These are phyloP conservation scores for Drosophila azteca DNA, from an alignment of 1,140 invertebrate genomes.

Conservation along the genomic window DNA sequence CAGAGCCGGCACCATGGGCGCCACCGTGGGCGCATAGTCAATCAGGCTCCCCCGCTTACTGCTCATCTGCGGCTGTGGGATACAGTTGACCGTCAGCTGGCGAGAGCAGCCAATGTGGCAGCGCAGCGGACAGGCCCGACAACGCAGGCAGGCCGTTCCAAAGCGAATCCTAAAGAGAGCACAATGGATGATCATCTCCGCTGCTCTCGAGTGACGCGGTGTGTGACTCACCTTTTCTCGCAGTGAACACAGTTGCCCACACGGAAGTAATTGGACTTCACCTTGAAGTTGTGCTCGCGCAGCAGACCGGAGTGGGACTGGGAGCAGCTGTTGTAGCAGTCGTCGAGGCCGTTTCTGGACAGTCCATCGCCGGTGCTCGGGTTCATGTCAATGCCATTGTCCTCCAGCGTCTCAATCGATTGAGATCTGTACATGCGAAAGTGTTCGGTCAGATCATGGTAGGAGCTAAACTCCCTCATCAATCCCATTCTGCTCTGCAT, in stretches of 20 bases:
- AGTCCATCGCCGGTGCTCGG: slow-evolving; percentile 46
- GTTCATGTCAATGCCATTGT: slow-evolving; percentile 59
- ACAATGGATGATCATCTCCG: too few relatives aligned
- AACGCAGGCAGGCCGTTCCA: slow-evolving; percentile 87
- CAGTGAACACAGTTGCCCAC: slow-evolving; percentile 93
- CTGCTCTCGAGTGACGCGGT: background rate
- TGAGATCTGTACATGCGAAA: slow-evolving; percentile 56
- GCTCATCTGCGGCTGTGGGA: slow-evolving; percentile 84
- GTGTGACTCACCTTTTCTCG: slow-evolving; percentile 87
- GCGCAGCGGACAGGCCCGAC: slow-evolving; percentile 89
- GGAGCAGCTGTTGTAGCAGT: slow-evolving; percentile 38
- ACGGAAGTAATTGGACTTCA: slow-evolving; percentile 92
- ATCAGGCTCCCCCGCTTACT: slow-evolving; percentile 88
- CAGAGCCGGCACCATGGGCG: slow-evolving; percentile 96
- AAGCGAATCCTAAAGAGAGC: slow-evolving; percentile 87
- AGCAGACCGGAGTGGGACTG: slow-evolving; percentile 52
- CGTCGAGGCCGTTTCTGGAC: slow-evolving; percentile 34
- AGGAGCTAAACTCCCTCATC: slow-evolving; percentile 61
- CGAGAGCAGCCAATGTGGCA: slow-evolving; percentile 90
- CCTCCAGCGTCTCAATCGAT: slow-evolving; percentile 61
- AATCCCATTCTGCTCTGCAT: slow-evolving; percentile 50
- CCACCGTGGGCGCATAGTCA: slow-evolving; percentile 90
- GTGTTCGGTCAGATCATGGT: slow-evolving; percentile 54
- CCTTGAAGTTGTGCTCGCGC: slow-evolving; percentile 89
- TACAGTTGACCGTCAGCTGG: slow-evolving; percentile 90